Base-by-base conservation (phyloP, 2,797 vertebrate species). In the Phrynocephalus guinanensis region DNA sequence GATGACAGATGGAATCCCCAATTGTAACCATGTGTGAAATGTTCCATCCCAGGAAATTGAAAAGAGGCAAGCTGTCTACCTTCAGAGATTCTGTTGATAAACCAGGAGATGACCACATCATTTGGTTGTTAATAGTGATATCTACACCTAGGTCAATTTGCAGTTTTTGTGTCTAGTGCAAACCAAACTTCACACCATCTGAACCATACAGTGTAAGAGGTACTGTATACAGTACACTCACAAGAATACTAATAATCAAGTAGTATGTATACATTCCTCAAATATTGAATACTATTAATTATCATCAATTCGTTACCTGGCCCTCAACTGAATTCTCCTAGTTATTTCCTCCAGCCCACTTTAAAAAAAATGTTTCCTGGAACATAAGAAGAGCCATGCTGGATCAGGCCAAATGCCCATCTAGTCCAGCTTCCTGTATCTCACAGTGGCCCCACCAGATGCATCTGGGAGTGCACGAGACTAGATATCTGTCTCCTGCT, bases 111-210 rank as follows among this genome's bases (percentile, higher is more conserved):
- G 30, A 56, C 15, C 16, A 33, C n/a, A 56, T 30, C 2, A 60
- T 86, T 71, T 86, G 76, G 10, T 24, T 70, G 66, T 85, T 63
- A 48, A 11, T 73, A 83, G 44, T 73, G 5, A 83, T 72, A n/a
- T 18, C 15, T 28, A 38, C 52, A 60, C 22, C 38, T 2, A 26
- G 20, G 56, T 73, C 68, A 22, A 7, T 56, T 38, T 56, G n/a
- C 56, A 56, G 72, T 73, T 60, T 6, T 13, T 56, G 28, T 72
- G 28, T 72, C 13, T 72, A 13, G 3, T 50, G 44, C 67, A 70
- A 82, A 82, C 22, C 16, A 82, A 68, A 28, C 28, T 6, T n/a
- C 16, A 13, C 60, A 63, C 18, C 60, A 16, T 20, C 15, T 63
- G 60, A 63, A 18, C 60, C 16, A 20, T 63, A 18, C 60, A 63